Percentiles rank a stretch among this genome's conserved stretches.
These are phyloP conservation scores for Cerceris ruficornis DNA, from an alignment of 2,888 invertebrate species.

Conservation along the genomic window DNA sequence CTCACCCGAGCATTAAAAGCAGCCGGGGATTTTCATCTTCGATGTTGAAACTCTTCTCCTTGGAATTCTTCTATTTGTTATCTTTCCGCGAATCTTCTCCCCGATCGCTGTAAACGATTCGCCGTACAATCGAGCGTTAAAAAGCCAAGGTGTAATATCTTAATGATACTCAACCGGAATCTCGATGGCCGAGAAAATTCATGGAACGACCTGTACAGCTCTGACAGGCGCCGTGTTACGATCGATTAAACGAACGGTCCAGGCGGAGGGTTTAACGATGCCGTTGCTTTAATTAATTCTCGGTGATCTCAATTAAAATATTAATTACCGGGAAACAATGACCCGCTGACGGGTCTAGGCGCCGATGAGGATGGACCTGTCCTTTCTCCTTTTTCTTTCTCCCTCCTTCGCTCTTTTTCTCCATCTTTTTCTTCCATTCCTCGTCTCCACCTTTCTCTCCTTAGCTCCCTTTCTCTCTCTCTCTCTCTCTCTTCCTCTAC, in stretches of 20 bases:
- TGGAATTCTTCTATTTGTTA: too few species aligned
- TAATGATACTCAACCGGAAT: slow-evolving; percentile 34
- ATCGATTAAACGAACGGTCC: slow-evolving; percentile 70
- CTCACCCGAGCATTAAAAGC: neutral
- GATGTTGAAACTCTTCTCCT: too few species aligned
- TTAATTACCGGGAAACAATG: slow-evolving; percentile 78
- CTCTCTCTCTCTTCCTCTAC: neutral
- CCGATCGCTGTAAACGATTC: slow-evolving; percentile 6
- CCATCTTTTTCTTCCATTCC: slow-evolving; percentile 4
- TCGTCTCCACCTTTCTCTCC: slow-evolving; percentile 11
- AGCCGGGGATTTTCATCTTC: neutral
- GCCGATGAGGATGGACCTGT: slow-evolving; percentile 38
- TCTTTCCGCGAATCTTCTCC: too few species aligned
- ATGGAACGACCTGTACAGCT: slow-evolving; percentile 81
- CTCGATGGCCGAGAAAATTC: slow-evolving; percentile 74
- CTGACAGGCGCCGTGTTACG: slow-evolving; percentile 68
- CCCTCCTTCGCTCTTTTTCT: neutral
- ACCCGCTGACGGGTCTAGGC: slow-evolving; percentile 62
- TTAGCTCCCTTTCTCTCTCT: neutral
- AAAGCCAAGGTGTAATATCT: slow-evolving; percentile 44
- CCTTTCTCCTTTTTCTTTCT: slow-evolving; percentile 9
- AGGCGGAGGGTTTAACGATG: slow-evolving; percentile 66
- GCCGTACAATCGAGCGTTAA: slow-evolving; percentile 15
- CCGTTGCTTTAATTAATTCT: slow-evolving; percentile 79
- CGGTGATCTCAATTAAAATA: slow-evolving; percentile 80